These are phyloP conservation scores for Tyrannus savana DNA, from an alignment of 2,113 vertebrate species.

Conservation along the genomic window DNA sequence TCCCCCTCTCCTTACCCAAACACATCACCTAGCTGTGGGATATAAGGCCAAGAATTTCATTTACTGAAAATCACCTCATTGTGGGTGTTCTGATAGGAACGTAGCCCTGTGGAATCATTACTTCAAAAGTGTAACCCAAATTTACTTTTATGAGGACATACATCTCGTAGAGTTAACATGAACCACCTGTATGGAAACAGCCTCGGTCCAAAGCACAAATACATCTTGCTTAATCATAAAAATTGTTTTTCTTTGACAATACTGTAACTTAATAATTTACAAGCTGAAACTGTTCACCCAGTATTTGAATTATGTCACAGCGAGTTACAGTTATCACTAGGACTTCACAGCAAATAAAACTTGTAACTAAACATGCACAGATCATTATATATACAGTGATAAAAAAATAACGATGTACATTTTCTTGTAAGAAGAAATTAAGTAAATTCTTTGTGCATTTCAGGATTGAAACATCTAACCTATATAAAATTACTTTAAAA, in stretches of 20 bases:
- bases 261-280: conserved; percentile 38
- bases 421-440: conserved; percentile 67
- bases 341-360: conserved; percentile 54
- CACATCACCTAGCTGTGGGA: neutral
- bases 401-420: conserved; percentile 64
- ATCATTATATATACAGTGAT: conserved; percentile 57
- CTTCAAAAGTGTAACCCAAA: neutral
- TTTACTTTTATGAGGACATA: neutral
- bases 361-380: conserved; percentile 50
- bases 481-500: conserved; percentile 63
- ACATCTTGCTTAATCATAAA: conserved; percentile 38
- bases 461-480: conserved; percentile 56
- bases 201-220: conserved; percentile 36
- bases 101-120: accelerated
- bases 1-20: neutral
- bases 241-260: conserved; percentile 24
- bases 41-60: neutral
- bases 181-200: neutral
- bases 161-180: neutral
- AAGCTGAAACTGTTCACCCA: conserved; percentile 37
- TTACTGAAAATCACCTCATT: neutral
- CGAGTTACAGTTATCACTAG: conserved; percentile 39
- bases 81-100: neutral
- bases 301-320: conserved; percentile 58
- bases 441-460: conserved; percentile 64